Evolutionary conservation across 2,888 invertebrate genomes (phyloP), one percentile per base, ranked within the genome.

Genomic region (Eupsilia transversa): DNA sequence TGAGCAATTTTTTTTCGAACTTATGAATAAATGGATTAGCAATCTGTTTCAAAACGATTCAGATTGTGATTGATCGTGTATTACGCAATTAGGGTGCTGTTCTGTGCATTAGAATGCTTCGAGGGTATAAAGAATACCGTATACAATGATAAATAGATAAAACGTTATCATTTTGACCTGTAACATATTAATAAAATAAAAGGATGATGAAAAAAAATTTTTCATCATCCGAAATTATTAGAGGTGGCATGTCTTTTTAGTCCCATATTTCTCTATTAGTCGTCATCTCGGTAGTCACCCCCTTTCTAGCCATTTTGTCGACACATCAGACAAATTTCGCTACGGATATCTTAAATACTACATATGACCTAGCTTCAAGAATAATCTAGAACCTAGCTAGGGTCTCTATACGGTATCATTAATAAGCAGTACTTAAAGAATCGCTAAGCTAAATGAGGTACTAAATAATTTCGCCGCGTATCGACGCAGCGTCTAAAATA

Each of bases 401-500:
- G 4, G 3, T 23, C 27, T 64, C 7, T 20, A n/a, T 20, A 35
- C 33, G 49, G 49, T 52, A 35, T 46, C 41, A 75, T 66, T 59
- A 66, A 66, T 46, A 75, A 75, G 20, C 41, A 59, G 33, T 54
- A 68, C 41, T 30, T 43, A 71, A 33, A 71, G n/a, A 49, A 79
- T 65, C 17, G 59, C 69, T 72, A 74, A 82, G 65, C 72, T 74
- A 69, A 82, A 82, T 74, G 79, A 82, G 83, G 72, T 69, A 72
- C 68, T 82, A 79, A 72, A 79, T 82, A 82, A 82, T 82, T 79
- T 74, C 59, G 30, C 61, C 65, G 83, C 79, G 82, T 74, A 82
- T 79, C 72, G 74, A 66, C 68, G 68, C 49, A 49, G 65, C 82
- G 59, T 54, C 65, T 82, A 78, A 82, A 74, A 82, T 82, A 82